Percentiles rank a stretch among this genome's conserved stretches.
Evolutionary conservation across 2,888 invertebrate genomes (phyloP).

Genomic region (Physocephala rufipes): DNA sequence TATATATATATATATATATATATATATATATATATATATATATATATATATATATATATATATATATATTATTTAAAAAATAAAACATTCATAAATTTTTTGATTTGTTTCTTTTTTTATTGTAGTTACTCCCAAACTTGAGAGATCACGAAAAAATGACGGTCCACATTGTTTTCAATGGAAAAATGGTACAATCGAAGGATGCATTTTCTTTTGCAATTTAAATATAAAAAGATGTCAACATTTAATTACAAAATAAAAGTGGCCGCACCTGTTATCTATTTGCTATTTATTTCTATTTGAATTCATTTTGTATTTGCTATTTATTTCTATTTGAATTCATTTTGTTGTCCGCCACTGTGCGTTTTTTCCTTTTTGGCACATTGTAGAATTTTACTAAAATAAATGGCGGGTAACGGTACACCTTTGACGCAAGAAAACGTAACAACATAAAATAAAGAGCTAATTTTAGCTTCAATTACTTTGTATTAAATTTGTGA

Average conservation of each 20-base stretch:
- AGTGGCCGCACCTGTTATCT: neutral
- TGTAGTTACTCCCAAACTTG: slow-evolving; percentile 77
- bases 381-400: no score
- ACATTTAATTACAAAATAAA: neutral
- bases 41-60: no score
- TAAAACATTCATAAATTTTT: slow-evolving; percentile 8
- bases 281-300: neutral
- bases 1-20: no score
- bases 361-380: neutral
- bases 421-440: no score
- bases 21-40: no score
- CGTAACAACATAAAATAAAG: no score
- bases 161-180: slow-evolving; percentile 83
- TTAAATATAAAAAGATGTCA: neutral
- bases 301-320: neutral
- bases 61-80: no score
- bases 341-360: neutral
- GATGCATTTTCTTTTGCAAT: slow-evolving; percentile 40
- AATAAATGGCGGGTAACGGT: no score
- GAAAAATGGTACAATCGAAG: slow-evolving; percentile 65
- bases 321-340: neutral
- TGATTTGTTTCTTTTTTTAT: slow-evolving; percentile 48
- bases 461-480: no score
- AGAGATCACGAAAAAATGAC: slow-evolving; percentile 75
- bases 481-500: no score